A percentile compares a stretch with the other conserved stretches of the same genome.
These are phyloP conservation scores for Eospalax fontanierii DNA, from an alignment of 2,797 vertebrate species.

Conservation along the genomic window DNA sequence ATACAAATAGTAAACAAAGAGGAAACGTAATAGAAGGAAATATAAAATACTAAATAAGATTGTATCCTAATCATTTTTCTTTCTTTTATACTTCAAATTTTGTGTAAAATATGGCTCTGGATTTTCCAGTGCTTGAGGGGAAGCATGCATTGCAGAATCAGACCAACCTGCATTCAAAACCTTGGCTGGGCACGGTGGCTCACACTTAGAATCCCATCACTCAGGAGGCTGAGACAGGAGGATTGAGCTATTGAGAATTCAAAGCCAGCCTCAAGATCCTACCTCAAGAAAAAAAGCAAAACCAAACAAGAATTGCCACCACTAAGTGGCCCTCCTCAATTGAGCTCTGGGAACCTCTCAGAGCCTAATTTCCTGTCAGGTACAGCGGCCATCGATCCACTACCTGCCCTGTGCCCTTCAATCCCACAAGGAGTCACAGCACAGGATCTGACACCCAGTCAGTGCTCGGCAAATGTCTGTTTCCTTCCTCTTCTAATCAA, in stretches of 20 bases:
- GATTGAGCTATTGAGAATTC: background rate
- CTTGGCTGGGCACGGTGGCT: background rate
- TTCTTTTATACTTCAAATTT: slow-evolving; percentile 42
- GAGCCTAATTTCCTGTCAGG: background rate
- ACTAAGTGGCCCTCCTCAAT: background rate
- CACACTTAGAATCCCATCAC: background rate
- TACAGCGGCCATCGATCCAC: rapidly evolving
- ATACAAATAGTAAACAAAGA: background rate
- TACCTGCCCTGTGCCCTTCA: background rate
- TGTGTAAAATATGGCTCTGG: background rate
- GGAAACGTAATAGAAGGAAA: background rate
- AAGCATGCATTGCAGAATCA: background rate
- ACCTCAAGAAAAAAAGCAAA: background rate
- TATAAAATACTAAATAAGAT: background rate
- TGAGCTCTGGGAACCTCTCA: background rate
- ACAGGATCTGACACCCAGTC: background rate
- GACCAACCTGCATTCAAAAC: background rate
- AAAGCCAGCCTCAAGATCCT: background rate
- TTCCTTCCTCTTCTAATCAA: slow-evolving; percentile 59
- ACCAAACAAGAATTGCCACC: background rate
- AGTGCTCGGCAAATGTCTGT: background rate
- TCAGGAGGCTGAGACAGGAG: background rate
- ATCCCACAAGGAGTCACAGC: slow-evolving; percentile 27
- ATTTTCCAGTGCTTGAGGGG: background rate
- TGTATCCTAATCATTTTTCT: background rate